These are phyloP conservation scores for Drosophila insularis DNA, from an alignment of 1,140 invertebrate species.

Conservation along the genomic window DNA sequence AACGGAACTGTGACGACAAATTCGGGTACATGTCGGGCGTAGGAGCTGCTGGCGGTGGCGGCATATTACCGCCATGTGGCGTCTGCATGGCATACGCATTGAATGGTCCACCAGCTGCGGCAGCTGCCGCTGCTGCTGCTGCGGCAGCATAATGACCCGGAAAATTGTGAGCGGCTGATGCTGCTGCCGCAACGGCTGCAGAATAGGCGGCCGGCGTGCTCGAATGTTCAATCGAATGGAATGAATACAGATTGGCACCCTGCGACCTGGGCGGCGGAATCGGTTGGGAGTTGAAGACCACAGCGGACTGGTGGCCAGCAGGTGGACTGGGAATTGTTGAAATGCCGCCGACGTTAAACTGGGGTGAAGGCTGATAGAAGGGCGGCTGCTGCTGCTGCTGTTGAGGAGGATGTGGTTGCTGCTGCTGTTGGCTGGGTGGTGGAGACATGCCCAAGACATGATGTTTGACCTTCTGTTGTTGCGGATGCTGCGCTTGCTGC, in stretches of 20 bases:
- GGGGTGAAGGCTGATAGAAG: constrained; percentile 83
- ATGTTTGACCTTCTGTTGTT: constrained; percentile 62
- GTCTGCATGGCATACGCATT: constrained; percentile 84
- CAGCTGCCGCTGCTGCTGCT: constrained; percentile 72
- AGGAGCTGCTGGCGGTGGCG: constrained; percentile 84
- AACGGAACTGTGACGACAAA: constrained; percentile 88
- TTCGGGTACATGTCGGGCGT: constrained; percentile 92
- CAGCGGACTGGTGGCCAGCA: constrained; percentile 78
- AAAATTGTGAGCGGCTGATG: constrained; percentile 84
- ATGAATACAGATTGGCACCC: constrained; percentile 89
- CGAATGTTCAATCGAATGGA: constrained; percentile 84
- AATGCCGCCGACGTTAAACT: constrained; percentile 88
- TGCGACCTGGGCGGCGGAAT: constrained; percentile 87
- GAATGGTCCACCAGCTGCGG: constrained; percentile 85
- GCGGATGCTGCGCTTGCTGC: constrained; percentile 68
- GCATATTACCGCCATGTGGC: constrained; percentile 84
- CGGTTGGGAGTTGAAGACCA: constrained; percentile 90
- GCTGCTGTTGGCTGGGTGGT: constrained; percentile 81
- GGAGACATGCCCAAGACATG: constrained; percentile 74
- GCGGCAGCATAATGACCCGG: constrained; percentile 69
- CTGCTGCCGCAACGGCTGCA: constrained; percentile 58
- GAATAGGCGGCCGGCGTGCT: constrained; percentile 70
- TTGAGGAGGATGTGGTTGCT: constrained; percentile 58
- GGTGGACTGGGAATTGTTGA: constrained; percentile 92
- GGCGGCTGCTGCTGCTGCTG: constrained; percentile 71